Conservation (phyloP, 2,113 vertebrate genomes). For the Pardalotus punctatus region DNA sequence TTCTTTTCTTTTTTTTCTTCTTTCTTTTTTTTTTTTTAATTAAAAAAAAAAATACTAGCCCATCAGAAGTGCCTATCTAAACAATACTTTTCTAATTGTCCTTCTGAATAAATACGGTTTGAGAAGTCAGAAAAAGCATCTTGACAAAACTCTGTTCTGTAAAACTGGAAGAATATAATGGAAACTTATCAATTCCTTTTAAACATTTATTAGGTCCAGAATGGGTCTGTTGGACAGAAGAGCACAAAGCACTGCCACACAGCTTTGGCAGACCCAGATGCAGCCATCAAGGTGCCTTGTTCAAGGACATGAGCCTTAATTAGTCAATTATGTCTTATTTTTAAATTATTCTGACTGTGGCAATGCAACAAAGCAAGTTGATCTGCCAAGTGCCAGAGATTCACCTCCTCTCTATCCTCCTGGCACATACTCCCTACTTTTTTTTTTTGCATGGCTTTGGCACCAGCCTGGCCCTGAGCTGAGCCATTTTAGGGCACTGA, state of each 20-base stretch:
- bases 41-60: neutral
- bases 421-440: accelerated
- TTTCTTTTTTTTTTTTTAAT: too few species aligned
- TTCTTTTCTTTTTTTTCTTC: too few species aligned
- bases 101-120: neutral
- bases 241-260: neutral
- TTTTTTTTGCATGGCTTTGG: accelerated
- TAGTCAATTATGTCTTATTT: neutral
- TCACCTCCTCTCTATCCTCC: neutral
- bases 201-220: neutral
- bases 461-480: neutral
- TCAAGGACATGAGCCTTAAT: neutral
- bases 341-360: neutral
- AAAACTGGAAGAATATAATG: neutral
- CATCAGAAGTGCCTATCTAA: neutral
- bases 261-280: neutral
- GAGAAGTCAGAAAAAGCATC: neutral
- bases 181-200: neutral
- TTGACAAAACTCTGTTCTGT: neutral
- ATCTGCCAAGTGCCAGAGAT: neutral
- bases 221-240: neutral
- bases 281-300: neutral
- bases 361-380: neutral
- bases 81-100: neutral
- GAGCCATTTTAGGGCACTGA: neutral